These are phyloP conservation scores for Heliconius himera DNA, from an alignment of 1,140 invertebrate species.

Conservation along the genomic window DNA sequence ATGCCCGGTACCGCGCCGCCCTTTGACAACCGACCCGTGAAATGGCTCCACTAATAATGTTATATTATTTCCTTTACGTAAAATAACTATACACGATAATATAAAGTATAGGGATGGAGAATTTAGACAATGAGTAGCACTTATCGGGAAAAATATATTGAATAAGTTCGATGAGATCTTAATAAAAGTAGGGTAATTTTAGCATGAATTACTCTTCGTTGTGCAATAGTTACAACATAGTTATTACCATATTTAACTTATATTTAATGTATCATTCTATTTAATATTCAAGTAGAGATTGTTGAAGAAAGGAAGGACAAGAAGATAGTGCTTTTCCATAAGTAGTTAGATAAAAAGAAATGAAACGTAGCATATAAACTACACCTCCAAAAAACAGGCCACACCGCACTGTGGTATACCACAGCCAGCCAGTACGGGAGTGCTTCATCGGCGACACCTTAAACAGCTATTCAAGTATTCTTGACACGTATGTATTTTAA, in stretches of 20 bases:
- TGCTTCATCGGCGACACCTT: background rate
- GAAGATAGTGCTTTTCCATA: no score
- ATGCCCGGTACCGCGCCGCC: constrained; percentile 5
- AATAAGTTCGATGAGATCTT: background rate
- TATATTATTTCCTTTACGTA: constrained; percentile 38
- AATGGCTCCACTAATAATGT: constrained; percentile 39
- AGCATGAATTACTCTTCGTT: background rate
- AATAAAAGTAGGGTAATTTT: background rate
- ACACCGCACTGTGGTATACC: background rate
- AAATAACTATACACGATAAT: constrained; percentile 25
- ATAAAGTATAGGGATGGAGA: background rate
- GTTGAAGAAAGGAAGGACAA: no score
- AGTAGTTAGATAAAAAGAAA: no score
- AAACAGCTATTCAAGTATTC: constrained; percentile 7
- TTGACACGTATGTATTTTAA: constrained; percentile 20
- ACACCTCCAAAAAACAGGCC: no score
- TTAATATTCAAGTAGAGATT: no score
- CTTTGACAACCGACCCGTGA: constrained; percentile 42
- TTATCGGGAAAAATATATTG: background rate
- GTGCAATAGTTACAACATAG: background rate
- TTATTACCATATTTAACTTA: background rate
- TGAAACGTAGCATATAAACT: background rate
- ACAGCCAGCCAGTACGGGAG: background rate
- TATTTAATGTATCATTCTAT: no score
- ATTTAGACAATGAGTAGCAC: background rate